Conservation (phyloP, 2,888 invertebrate species). For the Agriotes lineatus region DNA sequence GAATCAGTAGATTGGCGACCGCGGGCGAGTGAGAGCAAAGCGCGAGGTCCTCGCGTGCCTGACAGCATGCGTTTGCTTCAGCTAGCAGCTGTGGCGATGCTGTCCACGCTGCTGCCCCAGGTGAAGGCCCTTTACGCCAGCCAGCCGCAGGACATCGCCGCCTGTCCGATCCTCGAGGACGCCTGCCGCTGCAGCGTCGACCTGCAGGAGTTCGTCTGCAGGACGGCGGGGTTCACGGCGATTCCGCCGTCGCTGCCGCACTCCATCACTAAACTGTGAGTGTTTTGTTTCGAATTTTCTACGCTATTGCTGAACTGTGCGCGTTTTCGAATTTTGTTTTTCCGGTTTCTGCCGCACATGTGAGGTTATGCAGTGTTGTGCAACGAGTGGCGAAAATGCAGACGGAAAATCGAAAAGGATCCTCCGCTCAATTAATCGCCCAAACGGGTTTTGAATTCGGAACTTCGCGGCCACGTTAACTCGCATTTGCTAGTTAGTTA, state of each 20-base stretch:
- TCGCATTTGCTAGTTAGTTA: slow-evolving; percentile 15
- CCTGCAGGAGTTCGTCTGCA: slow-evolving; percentile 56
- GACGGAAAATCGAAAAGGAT: slow-evolving; percentile 24
- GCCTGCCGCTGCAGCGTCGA: slow-evolving; percentile 56
- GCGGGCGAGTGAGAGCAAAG: slow-evolving; percentile 53
- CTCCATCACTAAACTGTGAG: slow-evolving; percentile 59
- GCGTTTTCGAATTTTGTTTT: too few relatives aligned
- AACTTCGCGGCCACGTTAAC: slow-evolving; percentile 23
- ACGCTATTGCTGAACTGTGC: not conserved
- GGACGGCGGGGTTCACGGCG: slow-evolving; percentile 55
- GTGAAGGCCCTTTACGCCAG: slow-evolving; percentile 32
- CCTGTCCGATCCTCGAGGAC: slow-evolving; percentile 52
- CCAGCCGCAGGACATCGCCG: slow-evolving; percentile 45
- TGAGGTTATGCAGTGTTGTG: slow-evolving; percentile 27
- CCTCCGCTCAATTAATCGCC: slow-evolving; percentile 31
- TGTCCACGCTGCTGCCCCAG: slow-evolving; percentile 49
- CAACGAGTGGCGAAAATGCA: not conserved
- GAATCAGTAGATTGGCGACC: slow-evolving; percentile 56
- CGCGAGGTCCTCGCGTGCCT: slow-evolving; percentile 53
- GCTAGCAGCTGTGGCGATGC: slow-evolving; percentile 55
- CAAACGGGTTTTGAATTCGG: slow-evolving; percentile 35
- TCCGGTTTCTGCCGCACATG: slow-evolving; percentile 2
- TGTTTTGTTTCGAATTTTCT: slow-evolving; percentile 6
- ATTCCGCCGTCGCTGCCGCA: slow-evolving; percentile 55
- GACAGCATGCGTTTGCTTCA: slow-evolving; percentile 57